A percentile compares a stretch with the other conserved stretches of the same genome.
Evolutionary conservation across 2,113 vertebrate species (phyloP).

Genomic region (Manacus vitellinus): DNA sequence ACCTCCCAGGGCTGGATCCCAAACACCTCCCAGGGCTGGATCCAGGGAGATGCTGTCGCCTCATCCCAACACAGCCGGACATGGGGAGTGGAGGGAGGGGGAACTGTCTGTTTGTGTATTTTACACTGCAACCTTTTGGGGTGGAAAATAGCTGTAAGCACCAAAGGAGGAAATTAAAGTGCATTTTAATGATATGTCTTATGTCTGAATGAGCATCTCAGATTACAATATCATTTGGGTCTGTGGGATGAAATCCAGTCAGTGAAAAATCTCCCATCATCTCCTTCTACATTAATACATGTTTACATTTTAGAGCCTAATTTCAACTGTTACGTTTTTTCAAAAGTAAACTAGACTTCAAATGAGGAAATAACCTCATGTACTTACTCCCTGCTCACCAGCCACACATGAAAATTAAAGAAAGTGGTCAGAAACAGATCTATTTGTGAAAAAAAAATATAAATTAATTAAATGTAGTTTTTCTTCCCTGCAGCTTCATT

Average conservation of each 20-base stretch:
- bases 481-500: constrained; percentile 63
- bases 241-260: not conserved
- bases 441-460: not conserved
- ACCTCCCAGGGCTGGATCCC: too few species aligned
- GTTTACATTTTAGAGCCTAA: not conserved
- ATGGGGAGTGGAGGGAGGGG: rapidly evolving
- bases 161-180: constrained; percentile 6
- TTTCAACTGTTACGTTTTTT: not conserved
- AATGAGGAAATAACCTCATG: not conserved
- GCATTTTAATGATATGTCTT: constrained; percentile 48
- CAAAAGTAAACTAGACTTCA: not conserved
- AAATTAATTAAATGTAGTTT: constrained; percentile 44
- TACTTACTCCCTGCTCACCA: not conserved
- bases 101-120: constrained; percentile 24
- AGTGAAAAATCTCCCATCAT: not conserved
- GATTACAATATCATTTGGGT: not conserved
- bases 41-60: not conserved
- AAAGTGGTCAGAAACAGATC: constrained; percentile 11
- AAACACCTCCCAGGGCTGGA: not conserved
- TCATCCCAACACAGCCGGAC: not conserved
- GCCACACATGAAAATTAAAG: not conserved
- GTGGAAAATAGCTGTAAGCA: constrained; percentile 53
- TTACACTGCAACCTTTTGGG: constrained; percentile 20
- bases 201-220: constrained; percentile 13
- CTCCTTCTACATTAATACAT: not conserved